Evolutionary conservation across 2,113 vertebrate species (phyloP).

Genomic region (Axis porcinus): DNA sequence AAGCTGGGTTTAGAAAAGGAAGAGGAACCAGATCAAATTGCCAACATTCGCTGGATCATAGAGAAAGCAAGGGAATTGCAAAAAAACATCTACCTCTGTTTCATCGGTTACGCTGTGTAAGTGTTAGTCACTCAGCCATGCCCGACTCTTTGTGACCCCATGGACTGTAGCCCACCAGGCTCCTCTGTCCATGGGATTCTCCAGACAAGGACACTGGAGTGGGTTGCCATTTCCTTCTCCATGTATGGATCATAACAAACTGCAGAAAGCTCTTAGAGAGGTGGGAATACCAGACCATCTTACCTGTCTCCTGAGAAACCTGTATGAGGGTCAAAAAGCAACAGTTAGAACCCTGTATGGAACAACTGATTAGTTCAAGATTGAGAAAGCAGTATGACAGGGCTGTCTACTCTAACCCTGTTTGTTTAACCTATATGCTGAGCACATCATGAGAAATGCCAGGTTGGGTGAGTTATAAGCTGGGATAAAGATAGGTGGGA

Average conservation of each 20-base stretch:
- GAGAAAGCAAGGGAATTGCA: not conserved
- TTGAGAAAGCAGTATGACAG: not conserved
- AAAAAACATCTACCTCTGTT: not conserved
- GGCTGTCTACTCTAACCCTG: not conserved
- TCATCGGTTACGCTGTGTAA: accelerated
- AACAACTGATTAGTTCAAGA: not conserved
- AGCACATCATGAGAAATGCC: not conserved
- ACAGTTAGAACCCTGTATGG: not conserved
- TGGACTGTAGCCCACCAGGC: not conserved
- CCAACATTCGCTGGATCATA: not conserved
- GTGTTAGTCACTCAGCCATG: not conserved
- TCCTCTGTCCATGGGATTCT: not conserved
- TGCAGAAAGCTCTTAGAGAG: not conserved
- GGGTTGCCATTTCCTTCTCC: not conserved
- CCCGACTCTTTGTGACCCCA: not conserved
- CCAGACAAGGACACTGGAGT: not conserved
- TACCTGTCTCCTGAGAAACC: not conserved
- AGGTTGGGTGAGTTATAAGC: not conserved
- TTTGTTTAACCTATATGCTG: not conserved
- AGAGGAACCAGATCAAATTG: not conserved
- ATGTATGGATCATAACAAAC: not conserved
- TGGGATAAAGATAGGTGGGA: not conserved
- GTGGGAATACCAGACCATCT: not conserved
- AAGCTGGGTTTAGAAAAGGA: not conserved
- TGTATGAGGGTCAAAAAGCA: not conserved